Evolutionary conservation across 2,888 invertebrate genomes (phyloP).

Genomic region (Drosophila paranaensis): DNA sequence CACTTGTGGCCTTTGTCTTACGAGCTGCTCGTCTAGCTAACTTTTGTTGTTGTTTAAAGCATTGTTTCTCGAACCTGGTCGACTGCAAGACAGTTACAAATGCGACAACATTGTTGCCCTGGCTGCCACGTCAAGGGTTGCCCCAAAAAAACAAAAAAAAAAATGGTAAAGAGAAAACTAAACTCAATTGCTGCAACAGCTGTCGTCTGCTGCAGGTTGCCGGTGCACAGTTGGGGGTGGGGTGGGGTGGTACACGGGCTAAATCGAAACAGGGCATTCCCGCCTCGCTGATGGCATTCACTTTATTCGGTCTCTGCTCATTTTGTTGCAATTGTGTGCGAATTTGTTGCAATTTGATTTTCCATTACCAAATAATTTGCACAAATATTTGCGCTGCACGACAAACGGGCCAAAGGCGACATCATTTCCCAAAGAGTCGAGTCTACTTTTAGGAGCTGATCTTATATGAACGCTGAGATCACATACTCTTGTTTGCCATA

Average conservation of each 20-base stretch:
- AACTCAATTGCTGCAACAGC: conserved; percentile 56
- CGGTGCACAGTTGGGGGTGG: background rate
- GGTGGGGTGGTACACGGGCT: background rate
- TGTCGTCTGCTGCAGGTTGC: conserved; percentile 40
- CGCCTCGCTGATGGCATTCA: conserved; percentile 68
- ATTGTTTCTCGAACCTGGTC: conserved; percentile 55
- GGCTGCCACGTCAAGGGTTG: conserved; percentile 27
- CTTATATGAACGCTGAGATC: too few species aligned
- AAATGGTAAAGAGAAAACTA: background rate
- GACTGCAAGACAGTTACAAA: conserved; percentile 75
- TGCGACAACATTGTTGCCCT: conserved; percentile 77
- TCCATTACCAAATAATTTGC: conserved; percentile 73
- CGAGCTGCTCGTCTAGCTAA: conserved; percentile 11
- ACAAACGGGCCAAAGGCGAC: conserved; percentile 4
- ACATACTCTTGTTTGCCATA: too few species aligned
- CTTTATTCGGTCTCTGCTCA: conserved; percentile 62
- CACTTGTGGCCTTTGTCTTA: conserved; percentile 56
- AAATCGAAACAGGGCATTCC: conserved; percentile 72
- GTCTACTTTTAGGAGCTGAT: too few species aligned
- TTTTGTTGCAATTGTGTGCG: conserved; percentile 75
- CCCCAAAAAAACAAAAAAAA: conserved; percentile 15
- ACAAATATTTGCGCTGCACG: conserved; percentile 47
- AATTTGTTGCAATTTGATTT: conserved; percentile 77
- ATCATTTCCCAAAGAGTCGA: background rate
- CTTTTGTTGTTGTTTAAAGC: conserved; percentile 31